phyloP scores from a whole-genome alignment of 2,113 vertebrate species.

The Seriola aureovittata region DNA sequence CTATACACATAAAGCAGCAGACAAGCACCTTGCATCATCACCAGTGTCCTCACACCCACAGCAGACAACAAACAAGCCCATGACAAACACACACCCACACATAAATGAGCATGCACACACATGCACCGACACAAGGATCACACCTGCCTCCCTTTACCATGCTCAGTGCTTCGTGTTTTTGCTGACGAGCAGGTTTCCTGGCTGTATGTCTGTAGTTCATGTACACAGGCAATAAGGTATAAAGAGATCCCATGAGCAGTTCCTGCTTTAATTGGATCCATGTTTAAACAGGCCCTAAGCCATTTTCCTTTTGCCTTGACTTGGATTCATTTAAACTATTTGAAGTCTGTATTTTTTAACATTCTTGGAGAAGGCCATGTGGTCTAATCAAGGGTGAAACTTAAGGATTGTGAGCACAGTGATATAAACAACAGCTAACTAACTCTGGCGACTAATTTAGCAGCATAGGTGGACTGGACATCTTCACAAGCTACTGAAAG shows the following conservation, averaged over 20 bases:
- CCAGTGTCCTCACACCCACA: constrained; percentile 32
- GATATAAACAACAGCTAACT: background rate
- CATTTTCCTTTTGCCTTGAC: constrained; percentile 27
- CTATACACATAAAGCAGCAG: background rate
- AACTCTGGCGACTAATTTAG: background rate
- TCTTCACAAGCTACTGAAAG: background rate
- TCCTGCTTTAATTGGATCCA: constrained; percentile 67
- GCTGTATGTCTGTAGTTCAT: constrained; percentile 37
- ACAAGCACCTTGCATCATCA: constrained; percentile 18
- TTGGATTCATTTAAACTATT: constrained; percentile 24
- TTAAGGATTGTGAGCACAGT: background rate
- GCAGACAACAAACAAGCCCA: constrained; percentile 39
- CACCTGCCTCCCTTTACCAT: constrained; percentile 3
- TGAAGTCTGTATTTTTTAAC: constrained; percentile 8
- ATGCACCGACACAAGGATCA: constrained; percentile 35
- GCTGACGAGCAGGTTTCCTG: constrained; percentile 53
- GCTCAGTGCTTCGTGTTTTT: constrained; percentile 19
- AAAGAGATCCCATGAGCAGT: constrained; percentile 48
- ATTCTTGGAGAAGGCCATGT: background rate
- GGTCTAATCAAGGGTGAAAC: constrained; percentile 6
- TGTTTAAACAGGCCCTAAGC: constrained; percentile 55
- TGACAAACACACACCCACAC: constrained; percentile 50
- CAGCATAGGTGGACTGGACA: background rate
- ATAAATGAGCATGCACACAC: constrained; percentile 58
- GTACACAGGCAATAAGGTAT: constrained; percentile 56